phyloP scores from a whole-genome alignment of 2,113 vertebrate species.

The Erpornis zantholeuca region DNA sequence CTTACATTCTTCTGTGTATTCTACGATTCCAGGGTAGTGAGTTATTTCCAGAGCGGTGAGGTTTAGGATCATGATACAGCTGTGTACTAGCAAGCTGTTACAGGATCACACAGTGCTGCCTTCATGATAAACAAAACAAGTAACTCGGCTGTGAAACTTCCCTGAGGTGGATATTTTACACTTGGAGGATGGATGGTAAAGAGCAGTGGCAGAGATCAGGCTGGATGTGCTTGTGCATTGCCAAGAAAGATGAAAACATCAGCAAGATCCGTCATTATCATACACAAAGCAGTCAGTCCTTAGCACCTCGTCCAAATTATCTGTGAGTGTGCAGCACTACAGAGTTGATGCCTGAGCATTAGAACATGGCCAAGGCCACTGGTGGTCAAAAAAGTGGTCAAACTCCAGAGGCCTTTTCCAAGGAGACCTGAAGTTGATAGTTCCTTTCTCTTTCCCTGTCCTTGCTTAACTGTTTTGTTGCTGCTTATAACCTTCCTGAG shows the following conservation, averaged over 20 bases:
- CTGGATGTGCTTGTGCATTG: background rate
- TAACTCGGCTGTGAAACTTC: background rate
- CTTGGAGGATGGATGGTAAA: background rate
- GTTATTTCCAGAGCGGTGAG: background rate
- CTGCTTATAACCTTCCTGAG: background rate
- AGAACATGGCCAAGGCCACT: background rate
- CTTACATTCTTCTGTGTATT: background rate
- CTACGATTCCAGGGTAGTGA: background rate
- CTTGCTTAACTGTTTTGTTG: background rate
- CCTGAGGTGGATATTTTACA: background rate
- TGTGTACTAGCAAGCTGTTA: background rate
- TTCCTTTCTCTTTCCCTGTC: background rate
- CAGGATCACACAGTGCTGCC: background rate
- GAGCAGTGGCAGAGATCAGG: background rate
- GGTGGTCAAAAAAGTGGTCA: background rate
- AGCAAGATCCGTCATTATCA: rapidly evolving
- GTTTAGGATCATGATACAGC: background rate
- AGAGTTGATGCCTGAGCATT: background rate
- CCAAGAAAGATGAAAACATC: background rate
- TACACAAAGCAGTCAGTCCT: background rate
- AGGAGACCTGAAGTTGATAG: background rate
- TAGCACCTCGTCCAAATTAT: background rate
- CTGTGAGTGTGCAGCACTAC: background rate
- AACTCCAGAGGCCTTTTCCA: background rate
- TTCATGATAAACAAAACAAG: background rate